Base-by-base conservation (phyloP, 2,113 vertebrate genomes). In the Clarias macrocephalus region DNA sequence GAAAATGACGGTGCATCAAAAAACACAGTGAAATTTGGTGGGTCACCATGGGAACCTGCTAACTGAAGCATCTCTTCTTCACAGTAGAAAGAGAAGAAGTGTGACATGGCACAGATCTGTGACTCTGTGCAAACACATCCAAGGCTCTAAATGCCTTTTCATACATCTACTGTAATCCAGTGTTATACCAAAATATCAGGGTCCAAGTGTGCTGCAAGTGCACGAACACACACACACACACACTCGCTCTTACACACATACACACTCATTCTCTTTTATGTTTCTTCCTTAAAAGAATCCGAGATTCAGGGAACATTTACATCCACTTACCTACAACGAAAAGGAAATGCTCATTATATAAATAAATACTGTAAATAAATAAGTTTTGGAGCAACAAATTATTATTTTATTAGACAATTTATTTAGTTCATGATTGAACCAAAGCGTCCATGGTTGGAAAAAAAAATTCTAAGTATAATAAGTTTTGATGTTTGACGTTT, bases 1-100 rank as follows among this genome's bases (percentile, higher is more conserved):
- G 68, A 57, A 84, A 85, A 77, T 72, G 76, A 88, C 80, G 25
- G 86, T 86, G 80, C 56, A 76, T 86, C 57, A 7, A 83, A 60
- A 84, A 84, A 80, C 62, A 63, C 84, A 80, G 87, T 88, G 85
- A 88, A 88, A 88, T 86, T 83, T 86, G 87, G 87, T 75, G 84
- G 86, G 90, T 92, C 60, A 62, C 87, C 89, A 91, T 91, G 88
- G 92, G 90, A 91, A 92, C 92, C 77, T 33, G 68, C 76, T 88
- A 83, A 86, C 81, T 83, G 79, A 65, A 90, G 84, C 59, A 15
- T 54, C 57, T 56, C 60, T 86, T 86, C 65, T 70, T 81, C 81
- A 81, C 84, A 76, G 76, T 84, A 23, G 59, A 59, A 85, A 76
- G 79, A 82, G 21, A 62, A 59, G 23, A 87, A 13, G 86, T 87